Percentiles rank a stretch among this genome's conserved stretches.
Evolutionary conservation across 2,888 invertebrate genomes (phyloP).

Genomic region (Blera fallax): DNA sequence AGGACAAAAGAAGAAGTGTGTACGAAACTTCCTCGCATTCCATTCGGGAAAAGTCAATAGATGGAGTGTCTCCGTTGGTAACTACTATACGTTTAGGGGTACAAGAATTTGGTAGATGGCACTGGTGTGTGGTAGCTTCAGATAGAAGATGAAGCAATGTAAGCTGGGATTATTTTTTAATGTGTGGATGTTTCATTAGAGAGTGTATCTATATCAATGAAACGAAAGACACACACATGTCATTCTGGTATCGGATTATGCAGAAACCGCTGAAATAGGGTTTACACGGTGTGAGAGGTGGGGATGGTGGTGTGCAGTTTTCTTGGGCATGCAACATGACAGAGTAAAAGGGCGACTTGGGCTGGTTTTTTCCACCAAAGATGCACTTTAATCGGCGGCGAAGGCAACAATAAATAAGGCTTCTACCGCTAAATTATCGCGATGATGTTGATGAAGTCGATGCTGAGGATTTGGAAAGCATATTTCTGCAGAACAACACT

Average conservation of each 20-base stretch:
- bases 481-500: too few species aligned
- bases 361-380: too few species aligned
- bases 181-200: conserved; percentile 29
- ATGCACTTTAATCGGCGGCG: too few species aligned
- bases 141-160: neutral
- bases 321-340: too few species aligned
- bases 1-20: conserved; percentile 54
- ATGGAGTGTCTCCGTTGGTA: conserved; percentile 23
- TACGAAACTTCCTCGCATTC: conserved; percentile 67
- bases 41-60: conserved; percentile 72
- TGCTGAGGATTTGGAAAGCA: too few species aligned
- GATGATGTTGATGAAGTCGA: too few species aligned
- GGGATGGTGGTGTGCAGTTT: too few species aligned
- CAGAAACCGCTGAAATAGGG: neutral
- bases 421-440: too few species aligned
- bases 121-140: neutral
- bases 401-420: too few species aligned
- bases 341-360: too few species aligned
- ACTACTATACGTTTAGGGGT: neutral
- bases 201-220: conserved; percentile 34
- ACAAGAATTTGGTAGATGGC: neutral
- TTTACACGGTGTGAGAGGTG: neutral
- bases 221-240: conserved; percentile 34
- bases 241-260: conserved; percentile 1
- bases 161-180: conserved; percentile 40